Evolutionary conservation across 2,888 invertebrate species (phyloP), one percentile per base, ranked within the genome.

Genomic region (Hanleya hanleyi): DNA sequence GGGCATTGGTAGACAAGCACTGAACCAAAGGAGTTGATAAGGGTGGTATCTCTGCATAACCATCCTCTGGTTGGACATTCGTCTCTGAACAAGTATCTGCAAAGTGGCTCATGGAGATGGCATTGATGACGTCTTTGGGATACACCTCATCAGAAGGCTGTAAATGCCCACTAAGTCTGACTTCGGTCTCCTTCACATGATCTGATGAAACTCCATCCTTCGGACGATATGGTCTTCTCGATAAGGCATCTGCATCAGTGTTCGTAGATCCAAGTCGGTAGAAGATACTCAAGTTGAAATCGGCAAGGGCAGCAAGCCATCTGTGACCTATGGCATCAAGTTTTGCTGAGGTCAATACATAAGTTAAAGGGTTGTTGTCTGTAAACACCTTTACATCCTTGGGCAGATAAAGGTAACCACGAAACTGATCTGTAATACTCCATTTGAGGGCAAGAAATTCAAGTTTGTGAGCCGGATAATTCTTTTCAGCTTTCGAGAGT

Each of bases 381-480:
- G 62, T 62, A 12, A 29, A 33, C 7, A 62, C 62, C 36, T 62
- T 51, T 6, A 51, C 62, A 32, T 33, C 32, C 32, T 36, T 38
- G 36, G 41, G 41, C 9, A 69, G 66, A 35, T 67, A 74, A 5
- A 75, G 49, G 41, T 73, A 75, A 26, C 73, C 70, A 12, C 9
- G 12, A 36, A 73, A 75, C 38, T 75, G 74, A 4, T 75, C 76
- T 22, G 51, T 38, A 9, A 74, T 68, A 18, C 73, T 70, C 76
- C 73, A 73, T 32, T 76, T 76, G 1, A 76, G 35, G 37, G 76
- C 75, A 6, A 71, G 62, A 51, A 74, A 74, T 33, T 62, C 62
- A 7, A 12, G 35, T 74, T 71, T 76, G 61, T 74, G 71, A 7
- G 68, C 41, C 32, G 74, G 57, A 65, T 74, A 76, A 29, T 67